phyloP scores from a whole-genome alignment of 2,113 vertebrate genomes.

The Nothobranchius kuhntae region DNA sequence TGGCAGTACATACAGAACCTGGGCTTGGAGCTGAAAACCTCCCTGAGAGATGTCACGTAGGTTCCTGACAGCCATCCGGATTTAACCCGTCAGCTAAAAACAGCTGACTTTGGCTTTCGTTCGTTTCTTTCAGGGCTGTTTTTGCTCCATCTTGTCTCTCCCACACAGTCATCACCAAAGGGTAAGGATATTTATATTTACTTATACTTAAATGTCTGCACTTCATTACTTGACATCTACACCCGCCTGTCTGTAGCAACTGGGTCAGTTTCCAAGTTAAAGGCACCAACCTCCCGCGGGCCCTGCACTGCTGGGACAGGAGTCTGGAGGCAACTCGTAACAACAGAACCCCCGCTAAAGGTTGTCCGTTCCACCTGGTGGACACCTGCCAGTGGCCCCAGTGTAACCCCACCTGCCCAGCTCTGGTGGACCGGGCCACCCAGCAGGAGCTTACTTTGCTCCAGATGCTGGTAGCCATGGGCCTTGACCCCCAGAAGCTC shows the following conservation, averaged over 20 bases:
- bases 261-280: constrained; percentile 83
- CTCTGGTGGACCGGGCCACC: constrained; percentile 78
- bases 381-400: constrained; percentile 84
- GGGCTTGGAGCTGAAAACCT: constrained; percentile 81
- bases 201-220: not conserved
- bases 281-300: constrained; percentile 79
- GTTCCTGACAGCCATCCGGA: constrained; percentile 31
- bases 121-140: constrained; percentile 75
- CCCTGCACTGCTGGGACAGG: constrained; percentile 85
- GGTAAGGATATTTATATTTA: constrained; percentile 63
- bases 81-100: not conserved
- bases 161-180: constrained; percentile 83
- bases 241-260: constrained; percentile 65
- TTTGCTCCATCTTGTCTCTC: constrained; percentile 86
- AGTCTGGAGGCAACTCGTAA: constrained; percentile 80
- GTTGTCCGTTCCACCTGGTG: constrained; percentile 82
- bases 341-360: constrained; percentile 76
- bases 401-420: constrained; percentile 85
- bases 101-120: not conserved
- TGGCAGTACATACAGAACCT: constrained; percentile 85
- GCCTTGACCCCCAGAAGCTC: constrained; percentile 79
- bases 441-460: constrained; percentile 82
- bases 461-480: constrained; percentile 81
- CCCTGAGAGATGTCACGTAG: constrained; percentile 82
- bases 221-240: not conserved